Evolutionary conservation across 2,888 invertebrate species (phyloP), one percentile per base, ranked within the genome.

Genomic region (Caenorhabditis virilis): DNA sequence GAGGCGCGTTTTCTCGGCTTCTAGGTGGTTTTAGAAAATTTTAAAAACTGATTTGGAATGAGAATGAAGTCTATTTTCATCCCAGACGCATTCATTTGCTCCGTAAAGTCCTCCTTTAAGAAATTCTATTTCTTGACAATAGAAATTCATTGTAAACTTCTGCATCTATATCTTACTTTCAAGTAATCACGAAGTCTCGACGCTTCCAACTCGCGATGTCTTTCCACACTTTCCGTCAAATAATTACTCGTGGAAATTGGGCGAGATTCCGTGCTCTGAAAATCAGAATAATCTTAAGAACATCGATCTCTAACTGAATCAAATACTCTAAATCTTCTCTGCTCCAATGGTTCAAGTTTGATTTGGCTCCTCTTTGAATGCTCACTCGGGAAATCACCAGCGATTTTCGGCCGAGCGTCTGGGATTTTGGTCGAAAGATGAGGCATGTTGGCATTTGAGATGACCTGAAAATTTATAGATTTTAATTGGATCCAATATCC

Each of bases 271-370:
- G 72, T 71, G 46, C 77, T 74, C 82, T 82, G 57, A 50, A 51
- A 41, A 43, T 25, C 5, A 6, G 20, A 9, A 39, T 9, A 3
- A 7, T 39, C 13, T 20, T 4, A 23, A 25, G 2, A 9, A 30
- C 13, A 9, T 30, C 30, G 6, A 6, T 7, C 11, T 15, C 6
- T 30, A n/a, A 41, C 9, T 13, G 9, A 7, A 38, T 56, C 20
- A 30, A 30, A 41, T 3, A 79, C 80, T 53, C 76, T 68, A 52
- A 82, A 69, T 45, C 74, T 56, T 18, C 80, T 66, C 50, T 80
- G 82, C 52, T 82, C 83, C 49, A 83, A 46, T 11, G 83, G 79
- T 41, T 82, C 83, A 48, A 83, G 65, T 56, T 83, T 82, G 62
- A 81, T 73, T 42, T 73, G 74, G 39, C 69, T 70, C 16, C 78